Percentiles rank a stretch among this genome's conserved stretches.
Evolutionary conservation across 2,113 vertebrate species (phyloP).

Genomic region (Megaleporinus macrocephalus): DNA sequence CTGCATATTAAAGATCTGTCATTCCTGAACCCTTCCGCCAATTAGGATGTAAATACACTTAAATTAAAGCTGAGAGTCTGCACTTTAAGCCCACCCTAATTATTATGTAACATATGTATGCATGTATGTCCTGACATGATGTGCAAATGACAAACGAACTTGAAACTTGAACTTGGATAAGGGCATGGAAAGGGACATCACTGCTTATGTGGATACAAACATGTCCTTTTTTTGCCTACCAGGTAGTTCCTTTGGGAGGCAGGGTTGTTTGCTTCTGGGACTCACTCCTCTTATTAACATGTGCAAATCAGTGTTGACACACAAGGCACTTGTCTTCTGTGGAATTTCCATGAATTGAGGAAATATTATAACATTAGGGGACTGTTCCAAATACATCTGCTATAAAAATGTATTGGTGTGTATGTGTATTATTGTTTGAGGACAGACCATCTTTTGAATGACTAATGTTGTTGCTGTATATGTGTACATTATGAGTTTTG

Average conservation of each 20-base stretch:
- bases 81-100: no score
- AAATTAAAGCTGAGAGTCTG: no score
- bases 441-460: conserved; percentile 17
- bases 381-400: not conserved
- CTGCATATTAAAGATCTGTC: no score
- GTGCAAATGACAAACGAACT: no score
- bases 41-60: no score
- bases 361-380: not conserved
- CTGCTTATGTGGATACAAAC: conserved; percentile 48
- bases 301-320: conserved; percentile 37
- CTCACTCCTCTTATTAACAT: conserved; percentile 46
- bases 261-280: conserved; percentile 45
- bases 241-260: conserved; percentile 46
- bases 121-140: no score
- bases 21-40: no score
- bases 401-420: not conserved
- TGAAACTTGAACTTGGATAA: no score
- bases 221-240: conserved; percentile 56
- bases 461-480: conserved; percentile 25
- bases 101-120: no score
- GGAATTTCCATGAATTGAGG: not conserved
- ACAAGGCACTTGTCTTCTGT: not conserved
- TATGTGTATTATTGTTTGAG: conserved; percentile 22
- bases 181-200: not conserved
- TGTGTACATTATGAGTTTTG: no score